Percentiles rank a stretch among this genome's conserved stretches.
Conservation (phyloP, 92 coral and sea anemone species). For the Meandrina meandrites region DNA sequence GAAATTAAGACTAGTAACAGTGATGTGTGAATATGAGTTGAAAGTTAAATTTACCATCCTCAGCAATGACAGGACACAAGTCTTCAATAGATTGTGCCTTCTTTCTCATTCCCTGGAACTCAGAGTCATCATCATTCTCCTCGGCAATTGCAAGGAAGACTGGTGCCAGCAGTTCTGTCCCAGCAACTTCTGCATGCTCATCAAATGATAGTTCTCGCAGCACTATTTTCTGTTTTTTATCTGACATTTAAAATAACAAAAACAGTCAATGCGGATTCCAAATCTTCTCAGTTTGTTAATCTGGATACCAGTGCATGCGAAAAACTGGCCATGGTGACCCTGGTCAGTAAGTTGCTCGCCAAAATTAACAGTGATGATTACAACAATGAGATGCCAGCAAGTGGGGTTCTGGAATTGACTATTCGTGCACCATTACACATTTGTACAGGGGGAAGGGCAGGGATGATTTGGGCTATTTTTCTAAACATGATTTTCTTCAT, state of each 20-base stretch:
- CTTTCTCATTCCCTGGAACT: conserved; percentile 76
- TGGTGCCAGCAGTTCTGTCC: conserved; percentile 91
- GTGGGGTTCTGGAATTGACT: too few relatives aligned
- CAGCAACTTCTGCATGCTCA: conserved; percentile 83
- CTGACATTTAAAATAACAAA: neutral
- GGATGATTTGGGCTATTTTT: too few relatives aligned
- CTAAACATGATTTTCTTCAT: too few relatives aligned
- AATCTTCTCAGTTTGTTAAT: neutral
- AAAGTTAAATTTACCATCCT: conserved; percentile 49
- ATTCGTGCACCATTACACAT: too few relatives aligned
- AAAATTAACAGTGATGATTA: too few relatives aligned
- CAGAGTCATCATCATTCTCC: conserved; percentile 85
- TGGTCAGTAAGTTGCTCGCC: neutral
- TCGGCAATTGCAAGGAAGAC: conserved; percentile 97
- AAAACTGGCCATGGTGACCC: too few relatives aligned
- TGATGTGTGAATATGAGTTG: too few relatives aligned
- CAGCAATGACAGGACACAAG: conserved; percentile 85
- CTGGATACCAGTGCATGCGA: too few relatives aligned
- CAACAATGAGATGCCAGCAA: too few relatives aligned
- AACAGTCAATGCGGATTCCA: neutral
- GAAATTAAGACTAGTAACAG: too few relatives aligned
- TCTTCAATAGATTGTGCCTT: conserved; percentile 94
- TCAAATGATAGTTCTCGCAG: conserved; percentile 91
- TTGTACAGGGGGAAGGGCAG: too few relatives aligned
- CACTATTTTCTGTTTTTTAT: conserved; percentile 67